phyloP scores from a whole-genome alignment of 2,888 invertebrate species.

The Omphaloscelis lunosa region DNA sequence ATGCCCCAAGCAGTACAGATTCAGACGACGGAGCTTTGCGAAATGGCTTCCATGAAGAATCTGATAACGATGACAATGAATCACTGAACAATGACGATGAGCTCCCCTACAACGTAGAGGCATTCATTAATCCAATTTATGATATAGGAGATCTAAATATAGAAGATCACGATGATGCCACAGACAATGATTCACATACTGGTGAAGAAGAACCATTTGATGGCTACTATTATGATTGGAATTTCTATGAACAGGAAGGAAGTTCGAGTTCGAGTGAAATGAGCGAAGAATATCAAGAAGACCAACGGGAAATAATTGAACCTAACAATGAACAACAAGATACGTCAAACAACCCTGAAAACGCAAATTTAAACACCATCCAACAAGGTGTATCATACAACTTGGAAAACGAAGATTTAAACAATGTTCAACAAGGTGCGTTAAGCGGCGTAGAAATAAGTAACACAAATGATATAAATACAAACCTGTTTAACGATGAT shows the following conservation, averaged over 20 bases:
- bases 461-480: not conserved
- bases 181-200: not conserved
- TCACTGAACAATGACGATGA: not conserved
- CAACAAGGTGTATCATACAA: not conserved
- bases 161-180: not conserved
- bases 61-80: slow-evolving; percentile 11
- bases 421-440: not conserved
- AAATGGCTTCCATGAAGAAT: not conserved
- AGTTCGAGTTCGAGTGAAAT: slow-evolving; percentile 1
- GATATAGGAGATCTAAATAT: not conserved
- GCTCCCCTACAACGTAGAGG: not conserved
- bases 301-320: not conserved
- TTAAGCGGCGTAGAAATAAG: not conserved
- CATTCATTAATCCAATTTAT: not conserved
- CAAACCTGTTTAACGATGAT: not conserved
- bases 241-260: not conserved
- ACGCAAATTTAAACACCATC: not conserved
- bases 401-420: not conserved
- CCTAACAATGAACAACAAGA: not conserved
- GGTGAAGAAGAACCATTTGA: not conserved
- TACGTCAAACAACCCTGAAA: not conserved
- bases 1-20: slow-evolving; percentile 21
- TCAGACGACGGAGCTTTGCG: not conserved
- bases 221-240: not conserved
- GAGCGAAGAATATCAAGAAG: not conserved